These are phyloP conservation scores for Eulemur rubriventer DNA, from an alignment of 2,797 vertebrate genomes.

Conservation along the genomic window DNA sequence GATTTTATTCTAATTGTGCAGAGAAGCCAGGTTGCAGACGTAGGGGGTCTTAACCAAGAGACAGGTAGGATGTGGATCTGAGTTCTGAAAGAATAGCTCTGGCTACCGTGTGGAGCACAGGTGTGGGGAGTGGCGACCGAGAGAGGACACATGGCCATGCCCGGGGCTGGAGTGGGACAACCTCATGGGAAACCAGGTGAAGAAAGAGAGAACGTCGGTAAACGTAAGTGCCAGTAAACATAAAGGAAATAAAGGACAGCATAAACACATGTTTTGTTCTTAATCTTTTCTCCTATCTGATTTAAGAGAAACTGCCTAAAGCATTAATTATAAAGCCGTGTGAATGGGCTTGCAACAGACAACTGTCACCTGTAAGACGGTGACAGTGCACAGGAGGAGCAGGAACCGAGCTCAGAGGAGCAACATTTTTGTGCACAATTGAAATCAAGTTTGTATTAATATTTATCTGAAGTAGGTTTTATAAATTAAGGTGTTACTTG, in stretches of 20 bases:
- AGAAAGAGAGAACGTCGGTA: background rate
- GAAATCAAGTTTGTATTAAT: background rate
- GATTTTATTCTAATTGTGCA: background rate
- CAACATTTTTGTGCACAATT: background rate
- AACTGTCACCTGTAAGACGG: background rate
- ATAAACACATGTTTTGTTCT: background rate
- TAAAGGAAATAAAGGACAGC: background rate
- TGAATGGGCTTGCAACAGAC: background rate
- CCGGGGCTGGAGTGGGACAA: no score
- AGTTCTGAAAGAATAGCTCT: background rate
- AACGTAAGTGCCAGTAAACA: background rate
- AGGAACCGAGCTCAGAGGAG: background rate
- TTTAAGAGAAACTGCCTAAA: background rate
- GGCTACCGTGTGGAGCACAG: background rate
- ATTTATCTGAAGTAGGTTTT: background rate
- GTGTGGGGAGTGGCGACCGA: accelerated
- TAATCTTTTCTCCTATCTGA: background rate
- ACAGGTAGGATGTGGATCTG: background rate
- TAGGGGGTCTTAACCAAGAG: background rate
- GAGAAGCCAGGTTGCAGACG: background rate
- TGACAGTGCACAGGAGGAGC: background rate
- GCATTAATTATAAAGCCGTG: background rate
- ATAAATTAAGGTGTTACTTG: background rate
- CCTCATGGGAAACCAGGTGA: background rate
- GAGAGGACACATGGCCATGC: accelerated